Conservation (phyloP, 2,888 invertebrate genomes). For the Coelogynopora nodosa region DNA sequence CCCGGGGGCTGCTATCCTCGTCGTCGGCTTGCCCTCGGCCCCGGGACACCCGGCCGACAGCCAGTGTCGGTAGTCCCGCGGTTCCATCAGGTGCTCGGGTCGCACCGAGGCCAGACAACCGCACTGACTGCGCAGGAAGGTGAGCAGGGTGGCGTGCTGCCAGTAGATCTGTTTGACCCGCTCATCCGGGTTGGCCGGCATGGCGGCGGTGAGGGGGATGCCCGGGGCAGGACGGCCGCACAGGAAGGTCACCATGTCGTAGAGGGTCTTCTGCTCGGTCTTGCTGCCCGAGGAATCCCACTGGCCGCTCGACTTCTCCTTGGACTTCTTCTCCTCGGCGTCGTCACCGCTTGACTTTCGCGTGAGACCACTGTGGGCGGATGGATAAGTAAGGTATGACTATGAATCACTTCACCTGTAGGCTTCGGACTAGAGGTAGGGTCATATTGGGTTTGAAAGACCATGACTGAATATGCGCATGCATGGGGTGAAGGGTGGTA, state of each 20-base stretch:
- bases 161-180: slow-evolving; percentile 60
- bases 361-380: slow-evolving; percentile 49
- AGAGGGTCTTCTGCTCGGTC: slow-evolving; percentile 59
- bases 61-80: slow-evolving; percentile 53
- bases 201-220: slow-evolving; percentile 56
- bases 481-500: too few species aligned
- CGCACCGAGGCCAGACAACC: slow-evolving; percentile 59
- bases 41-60: slow-evolving; percentile 31
- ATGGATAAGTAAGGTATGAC: background rate
- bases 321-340: slow-evolving; percentile 40
- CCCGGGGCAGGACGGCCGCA: slow-evolving; percentile 58
- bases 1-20: background rate
- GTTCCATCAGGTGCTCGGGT: slow-evolving; percentile 61
- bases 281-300: slow-evolving; percentile 52
- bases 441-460: too few species aligned
- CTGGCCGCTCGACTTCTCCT: slow-evolving; percentile 45
- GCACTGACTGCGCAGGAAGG: slow-evolving; percentile 61
- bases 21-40: background rate
- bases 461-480: too few species aligned
- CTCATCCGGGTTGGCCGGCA: slow-evolving; percentile 57
- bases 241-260: slow-evolving; percentile 60
- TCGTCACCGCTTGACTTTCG: slow-evolving; percentile 50
- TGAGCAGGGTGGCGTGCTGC: slow-evolving; percentile 61
- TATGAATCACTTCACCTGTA: too few species aligned
- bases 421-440: too few species aligned